phyloP scores from a whole-genome alignment of 2,888 invertebrate species.

The Andrena bucephala region DNA sequence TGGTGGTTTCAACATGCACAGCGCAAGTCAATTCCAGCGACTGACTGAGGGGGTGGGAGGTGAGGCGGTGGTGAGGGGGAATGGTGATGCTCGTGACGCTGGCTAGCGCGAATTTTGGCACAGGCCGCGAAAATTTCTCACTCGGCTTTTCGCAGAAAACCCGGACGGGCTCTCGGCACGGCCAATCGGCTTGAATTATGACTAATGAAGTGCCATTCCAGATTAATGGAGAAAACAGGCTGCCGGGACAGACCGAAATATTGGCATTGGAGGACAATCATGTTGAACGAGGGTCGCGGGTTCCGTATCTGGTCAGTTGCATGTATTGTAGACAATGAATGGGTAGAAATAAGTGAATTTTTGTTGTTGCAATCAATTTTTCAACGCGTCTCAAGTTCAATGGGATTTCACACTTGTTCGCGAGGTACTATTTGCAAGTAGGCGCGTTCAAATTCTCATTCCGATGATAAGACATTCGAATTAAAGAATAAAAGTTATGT shows the following conservation, averaged over 20 bases:
- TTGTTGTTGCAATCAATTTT: not conserved
- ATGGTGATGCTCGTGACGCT: constrained; percentile 69
- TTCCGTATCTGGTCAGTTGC: not conserved
- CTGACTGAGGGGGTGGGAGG: constrained; percentile 31
- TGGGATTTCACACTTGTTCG: not conserved
- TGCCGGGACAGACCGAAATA: not conserved
- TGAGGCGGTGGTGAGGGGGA: constrained; percentile 33
- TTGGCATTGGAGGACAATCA: not conserved
- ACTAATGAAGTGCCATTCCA: constrained; percentile 64
- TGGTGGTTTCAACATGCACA: constrained; percentile 71
- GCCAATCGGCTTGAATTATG: constrained; percentile 66
- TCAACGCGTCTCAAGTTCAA: not conserved
- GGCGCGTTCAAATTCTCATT: not conserved
- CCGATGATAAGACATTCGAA: not conserved
- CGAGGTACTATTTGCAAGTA: not conserved
- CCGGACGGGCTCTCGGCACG: constrained; percentile 60
- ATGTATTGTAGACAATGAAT: not conserved
- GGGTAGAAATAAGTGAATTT: not conserved
- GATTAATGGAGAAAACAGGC: constrained; percentile 46
- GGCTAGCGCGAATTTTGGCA: constrained; percentile 80
- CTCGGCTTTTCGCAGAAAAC: constrained; percentile 71
- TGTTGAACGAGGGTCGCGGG: not conserved
- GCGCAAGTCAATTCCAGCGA: constrained; percentile 81
- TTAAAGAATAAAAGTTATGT: no score
- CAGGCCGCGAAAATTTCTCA: constrained; percentile 77